Percentiles rank a stretch among this genome's conserved stretches.
phyloP scores from a whole-genome alignment of 2,888 invertebrate species.

The Acleris sparsana region DNA sequence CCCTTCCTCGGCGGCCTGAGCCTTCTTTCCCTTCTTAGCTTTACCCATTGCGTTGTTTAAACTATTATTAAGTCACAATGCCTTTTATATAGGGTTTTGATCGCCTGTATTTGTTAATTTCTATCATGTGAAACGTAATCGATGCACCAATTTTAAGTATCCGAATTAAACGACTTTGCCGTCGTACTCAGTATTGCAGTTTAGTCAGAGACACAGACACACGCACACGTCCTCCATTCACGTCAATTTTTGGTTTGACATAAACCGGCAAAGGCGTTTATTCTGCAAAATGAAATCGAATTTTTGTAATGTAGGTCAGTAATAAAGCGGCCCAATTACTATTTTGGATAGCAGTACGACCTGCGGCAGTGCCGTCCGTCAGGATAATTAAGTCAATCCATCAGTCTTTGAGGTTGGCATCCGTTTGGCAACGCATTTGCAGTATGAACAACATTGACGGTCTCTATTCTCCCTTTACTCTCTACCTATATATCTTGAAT shows the following conservation, averaged over 20 bases:
- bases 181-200: constrained; percentile 65
- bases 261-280: background rate
- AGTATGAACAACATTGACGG: too few relatives aligned
- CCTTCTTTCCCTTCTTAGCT: constrained; percentile 92
- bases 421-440: too few relatives aligned
- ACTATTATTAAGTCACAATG: constrained; percentile 72
- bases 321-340: too few relatives aligned
- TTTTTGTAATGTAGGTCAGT: background rate
- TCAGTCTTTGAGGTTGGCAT: too few relatives aligned
- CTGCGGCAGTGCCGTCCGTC: too few relatives aligned
- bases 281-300: background rate
- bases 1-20: constrained; percentile 89
- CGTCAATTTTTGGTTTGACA: constrained; percentile 37
- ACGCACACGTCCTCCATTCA: constrained; percentile 36
- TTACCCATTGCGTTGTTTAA: constrained; percentile 86
- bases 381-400: too few relatives aligned
- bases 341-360: too few relatives aligned
- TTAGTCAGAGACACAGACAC: constrained; percentile 37
- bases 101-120: constrained; percentile 67
- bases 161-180: constrained; percentile 57
- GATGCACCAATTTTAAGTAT: constrained; percentile 63
- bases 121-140: constrained; percentile 80
- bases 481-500: too few relatives aligned
- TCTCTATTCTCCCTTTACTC: too few relatives aligned
- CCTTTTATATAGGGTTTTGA: constrained; percentile 66